Base-by-base conservation (phyloP, 2,888 invertebrate species). In the Xylota sylvarum region DNA sequence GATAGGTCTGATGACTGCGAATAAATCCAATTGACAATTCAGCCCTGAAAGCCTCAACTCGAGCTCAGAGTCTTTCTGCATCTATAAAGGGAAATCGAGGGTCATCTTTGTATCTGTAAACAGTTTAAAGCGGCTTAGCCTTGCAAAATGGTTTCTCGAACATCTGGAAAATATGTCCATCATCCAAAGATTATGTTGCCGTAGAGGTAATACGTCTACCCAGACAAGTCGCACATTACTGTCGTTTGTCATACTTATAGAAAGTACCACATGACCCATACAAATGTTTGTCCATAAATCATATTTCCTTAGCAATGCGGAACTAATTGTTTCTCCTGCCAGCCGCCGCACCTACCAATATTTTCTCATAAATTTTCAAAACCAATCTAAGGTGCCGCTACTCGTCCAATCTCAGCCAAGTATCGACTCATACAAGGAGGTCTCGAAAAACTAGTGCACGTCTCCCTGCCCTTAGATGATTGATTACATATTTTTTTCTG, bases 401-500 rank as follows among this genome's bases (percentile, higher is more conserved):
- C 10, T 7, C 35, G 40, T 65, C 64, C 48, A 65, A 32, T 73
- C 32, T 27, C 12, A 9, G 1, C 10, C 10, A 14, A 32, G 37
- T 43, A 60, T 58, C 70, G 43, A 17, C 14, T 65, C 60, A 40
- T 58, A 58, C 58, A 72, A 72, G 78, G 60, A 60, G 55, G 73
- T n/a, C 10, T 58, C 55, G 62, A 17, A 32, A 79, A 84, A 62
- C 56, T 80, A 55, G 84, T 80, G 80, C 84, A 85, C 27, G 65
- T 58, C 69, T 46, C 9, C 70, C 48, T 64, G 40, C 76, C 64
- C 48, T 70, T 30, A 65, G 65, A 81, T 76, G 85, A 85, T 85
- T 85, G 85, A 85, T 85, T 85, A 72, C 85, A 81, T 27, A 19
- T 74, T 76, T 60, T 69, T 67, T 40, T 27, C 5, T 43, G 27